Evolutionary conservation across 1,140 invertebrate species (phyloP).

Genomic region (Dufourea novaeangliae): DNA sequence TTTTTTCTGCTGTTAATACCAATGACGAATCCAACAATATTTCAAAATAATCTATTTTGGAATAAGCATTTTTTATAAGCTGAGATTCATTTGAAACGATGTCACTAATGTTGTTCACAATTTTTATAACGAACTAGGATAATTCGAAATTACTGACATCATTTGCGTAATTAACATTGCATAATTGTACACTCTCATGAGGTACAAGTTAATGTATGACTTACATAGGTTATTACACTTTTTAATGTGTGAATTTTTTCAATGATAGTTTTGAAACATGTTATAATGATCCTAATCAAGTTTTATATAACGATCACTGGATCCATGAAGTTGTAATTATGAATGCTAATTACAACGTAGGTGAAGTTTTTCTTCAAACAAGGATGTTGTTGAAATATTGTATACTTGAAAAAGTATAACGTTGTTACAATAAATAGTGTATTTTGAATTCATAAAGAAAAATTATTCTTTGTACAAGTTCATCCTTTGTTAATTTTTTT

Average conservation of each 20-base stretch:
- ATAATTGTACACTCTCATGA: slow-evolving; percentile 12
- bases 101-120: slow-evolving; percentile 16
- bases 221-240: not conserved
- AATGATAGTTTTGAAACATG: not conserved
- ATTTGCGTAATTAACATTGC: slow-evolving; percentile 22
- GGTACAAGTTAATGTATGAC: slow-evolving; percentile 9
- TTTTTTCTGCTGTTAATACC: slow-evolving; percentile 91
- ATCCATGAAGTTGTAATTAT: slow-evolving; percentile 43
- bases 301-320: slow-evolving; percentile 23
- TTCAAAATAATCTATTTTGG: slow-evolving; percentile 87
- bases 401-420: slow-evolving; percentile 26
- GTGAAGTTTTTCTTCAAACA: slow-evolving; percentile 33
- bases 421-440: slow-evolving; percentile 42
- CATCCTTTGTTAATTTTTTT: slow-evolving; percentile 29
- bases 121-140: slow-evolving; percentile 28
- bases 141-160: slow-evolving; percentile 13
- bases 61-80: slow-evolving; percentile 70
- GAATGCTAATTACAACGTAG: slow-evolving; percentile 37
- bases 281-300: not conserved
- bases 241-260: not conserved
- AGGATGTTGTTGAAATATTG: slow-evolving; percentile 20
- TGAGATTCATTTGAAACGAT: slow-evolving; percentile 45
- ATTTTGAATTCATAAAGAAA: not conserved
- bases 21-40: slow-evolving; percentile 89
- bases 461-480: slow-evolving; percentile 19